Base-by-base conservation (phyloP, 23 tunicate genomes). In the Clavelina lepadiformis region DNA sequence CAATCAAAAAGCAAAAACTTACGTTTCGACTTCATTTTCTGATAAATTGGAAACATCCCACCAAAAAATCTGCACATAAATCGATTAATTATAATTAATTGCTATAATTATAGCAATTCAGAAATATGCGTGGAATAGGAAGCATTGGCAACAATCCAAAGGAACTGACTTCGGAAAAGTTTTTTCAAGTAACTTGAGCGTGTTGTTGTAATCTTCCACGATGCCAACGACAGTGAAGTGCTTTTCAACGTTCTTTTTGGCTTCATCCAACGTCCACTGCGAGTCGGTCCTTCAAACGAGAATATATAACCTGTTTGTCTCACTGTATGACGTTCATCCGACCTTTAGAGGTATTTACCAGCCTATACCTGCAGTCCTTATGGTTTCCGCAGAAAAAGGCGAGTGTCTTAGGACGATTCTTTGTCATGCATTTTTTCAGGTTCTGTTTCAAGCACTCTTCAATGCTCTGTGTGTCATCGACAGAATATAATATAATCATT, bases 321-420 rank as follows among this genome's bases (percentile, higher is more conserved):
- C 23, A 25, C 23, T 19, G 22, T 7, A 21, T 54, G 20, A 8
- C 8, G 8, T 7, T 54, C 15, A 28, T 15, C 7, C 67, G 20
- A 6, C 19, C 13, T 24, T 28, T 11, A n/a, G n/a, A n/a, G n/a
- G n/a, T n/a, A n/a, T 36, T n/a, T n/a, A n/a, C n/a, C n/a, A n/a
- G n/a, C n/a, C n/a, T n/a, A n/a, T 57, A 68, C 83, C 36, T 78
- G 83, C 83, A 78, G 68, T 52, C 18, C 15, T 22, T 4, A 24
- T 78, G 68, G 19, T 78, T 75, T n/a, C 83, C 83, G 38, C 83
- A 78, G 55, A 78, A 78, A 25, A 71, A 78, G 29, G 50, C 31
- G 33, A 78, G 23, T 29, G 54, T 52, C 26, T 69, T 55, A 31
- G 73, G 47, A n/a, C 37, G 57, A 58, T 78, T 78, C n/a, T 56